Base-by-base conservation (phyloP, 2,888 invertebrate species). In the Gastrophysa polygoni region DNA sequence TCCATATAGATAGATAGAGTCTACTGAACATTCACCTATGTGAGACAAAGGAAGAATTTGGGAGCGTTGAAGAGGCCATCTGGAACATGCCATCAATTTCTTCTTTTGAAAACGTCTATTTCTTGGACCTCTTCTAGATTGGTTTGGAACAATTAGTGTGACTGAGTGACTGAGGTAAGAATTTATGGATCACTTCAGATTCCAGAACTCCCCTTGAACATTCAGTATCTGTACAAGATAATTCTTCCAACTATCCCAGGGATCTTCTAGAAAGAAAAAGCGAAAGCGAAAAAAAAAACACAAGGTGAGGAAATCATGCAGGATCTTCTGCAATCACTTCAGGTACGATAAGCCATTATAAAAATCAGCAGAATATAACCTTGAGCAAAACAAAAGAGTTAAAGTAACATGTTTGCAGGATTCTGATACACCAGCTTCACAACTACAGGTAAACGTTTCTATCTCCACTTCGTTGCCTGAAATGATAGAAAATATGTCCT, bases 51-150 rank as follows among this genome's bases (percentile, higher is more conserved):
- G 64, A 38, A 16, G 67, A 48, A 38, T 65, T 68, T 16, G 34
- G 29, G 54, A 67, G 50, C n/a, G 47, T 20, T 18, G 67, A 20
- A 6, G 63, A 58, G 29, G 29, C 29, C 29, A 32, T 8, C 10
- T 32, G 6, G 10, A 32, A 32, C 29, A 32, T 7, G 2, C 10
- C 10, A 8, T 4, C 29, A 32, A 32, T 10, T 32, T 32, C 29
- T 32, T 10, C 29, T 8, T 32, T 4, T 32, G 29, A 32, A 32
- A 7, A 32, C 5, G 7, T 7, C 7, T 7, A 7, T 7, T 24
- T 24, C 7, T 7, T 24, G 7, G 24, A 24, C 7, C 24, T 24
- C n/a, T 7, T 5, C 7, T 24, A 5, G 24, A 24, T 24, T 7
- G 3, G 3, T 7, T 32, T 24, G 29, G 10, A 32, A 32, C 29